Percentiles rank a stretch among this genome's conserved stretches.
phyloP scores from a whole-genome alignment of 2,113 vertebrate genomes.

The Ascaphus truei region DNA sequence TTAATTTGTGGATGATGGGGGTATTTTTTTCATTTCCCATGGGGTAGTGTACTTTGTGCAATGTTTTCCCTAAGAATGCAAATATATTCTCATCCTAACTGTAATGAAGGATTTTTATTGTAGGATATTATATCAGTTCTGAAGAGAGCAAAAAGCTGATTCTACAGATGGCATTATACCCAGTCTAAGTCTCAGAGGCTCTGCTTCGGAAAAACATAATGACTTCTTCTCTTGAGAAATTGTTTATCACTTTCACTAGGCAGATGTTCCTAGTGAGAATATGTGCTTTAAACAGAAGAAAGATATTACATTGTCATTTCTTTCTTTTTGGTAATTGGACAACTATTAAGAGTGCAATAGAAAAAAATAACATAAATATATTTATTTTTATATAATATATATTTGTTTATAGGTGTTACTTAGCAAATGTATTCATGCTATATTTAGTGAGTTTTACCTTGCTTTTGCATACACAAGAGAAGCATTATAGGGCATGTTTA shows the following conservation, averaged over 20 bases:
- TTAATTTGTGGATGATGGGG: background rate
- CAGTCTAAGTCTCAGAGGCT: background rate
- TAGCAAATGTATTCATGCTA: too few species aligned
- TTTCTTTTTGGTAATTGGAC: background rate
- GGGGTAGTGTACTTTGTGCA: background rate
- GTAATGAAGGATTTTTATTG: background rate
- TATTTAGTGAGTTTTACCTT: too few species aligned
- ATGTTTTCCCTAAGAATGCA: background rate
- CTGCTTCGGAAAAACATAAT: background rate
- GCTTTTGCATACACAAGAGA: too few species aligned
- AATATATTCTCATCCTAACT: background rate
- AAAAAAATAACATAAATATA: too few species aligned
- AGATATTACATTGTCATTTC: background rate
- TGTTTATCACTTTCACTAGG: constrained; percentile 23
- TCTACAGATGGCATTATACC: background rate
- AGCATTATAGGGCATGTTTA: too few species aligned
- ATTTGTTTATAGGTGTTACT: too few species aligned
- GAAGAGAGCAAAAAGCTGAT: background rate
- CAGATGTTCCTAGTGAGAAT: background rate
- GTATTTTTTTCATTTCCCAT: background rate
- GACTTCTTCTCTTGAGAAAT: constrained; percentile 1
- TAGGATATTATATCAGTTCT: too few species aligned
- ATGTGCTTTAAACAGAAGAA: background rate
- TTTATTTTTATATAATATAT: too few species aligned
- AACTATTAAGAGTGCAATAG: too few species aligned